Percentiles rank a stretch among this genome's conserved stretches.
Conservation (phyloP, 1,140 invertebrate genomes). For the Paramacrobiotus metropolitanus region DNA sequence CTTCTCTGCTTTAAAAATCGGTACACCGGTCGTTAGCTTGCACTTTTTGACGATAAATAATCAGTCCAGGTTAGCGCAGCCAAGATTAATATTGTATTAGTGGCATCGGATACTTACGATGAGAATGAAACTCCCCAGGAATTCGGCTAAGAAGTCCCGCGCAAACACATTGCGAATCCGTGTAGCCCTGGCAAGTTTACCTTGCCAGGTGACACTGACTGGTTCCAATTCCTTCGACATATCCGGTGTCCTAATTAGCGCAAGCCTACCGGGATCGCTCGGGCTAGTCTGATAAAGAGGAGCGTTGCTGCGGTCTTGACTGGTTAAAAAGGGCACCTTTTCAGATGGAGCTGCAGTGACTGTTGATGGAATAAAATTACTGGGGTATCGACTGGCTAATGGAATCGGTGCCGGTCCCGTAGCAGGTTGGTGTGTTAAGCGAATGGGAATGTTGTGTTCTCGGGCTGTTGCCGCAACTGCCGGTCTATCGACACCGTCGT, state of each 20-base stretch:
- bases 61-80: no score
- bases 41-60: no score
- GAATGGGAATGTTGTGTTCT: conserved; percentile 1
- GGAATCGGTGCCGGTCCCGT: background rate
- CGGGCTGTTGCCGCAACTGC: background rate
- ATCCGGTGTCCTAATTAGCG: no score
- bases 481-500: background rate
- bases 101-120: conserved; percentile 28
- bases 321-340: no score
- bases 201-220: background rate
- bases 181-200: background rate
- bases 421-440: background rate
- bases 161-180: conserved; percentile 11
- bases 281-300: background rate
- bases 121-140: conserved; percentile 28
- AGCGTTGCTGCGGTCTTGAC: no score
- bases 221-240: no score
- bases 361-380: no score
- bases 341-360: no score
- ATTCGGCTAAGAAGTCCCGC: conserved; percentile 25
- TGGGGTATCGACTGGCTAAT: no score
- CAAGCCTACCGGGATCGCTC: no score
- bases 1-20: no score
- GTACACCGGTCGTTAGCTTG: no score
- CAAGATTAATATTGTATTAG: background rate